These are phyloP conservation scores for Ecdyonurus torrentis DNA, from an alignment of 2,888 invertebrate species.

Conservation along the genomic window DNA sequence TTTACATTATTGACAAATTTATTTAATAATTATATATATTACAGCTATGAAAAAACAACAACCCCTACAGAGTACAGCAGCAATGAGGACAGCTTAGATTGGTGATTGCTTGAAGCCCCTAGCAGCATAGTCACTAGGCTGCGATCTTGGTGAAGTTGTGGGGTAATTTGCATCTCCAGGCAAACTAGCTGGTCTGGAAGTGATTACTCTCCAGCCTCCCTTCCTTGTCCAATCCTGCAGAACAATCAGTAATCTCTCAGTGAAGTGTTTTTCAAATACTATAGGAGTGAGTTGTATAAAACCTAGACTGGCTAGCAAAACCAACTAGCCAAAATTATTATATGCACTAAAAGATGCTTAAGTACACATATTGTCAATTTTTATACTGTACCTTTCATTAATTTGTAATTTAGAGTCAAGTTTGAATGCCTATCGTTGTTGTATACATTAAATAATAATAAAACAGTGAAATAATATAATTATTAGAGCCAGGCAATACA, in stretches of 20 bases:
- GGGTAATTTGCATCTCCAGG: slow-evolving; percentile 59
- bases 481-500: no score
- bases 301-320: no score
- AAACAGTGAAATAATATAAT: no score
- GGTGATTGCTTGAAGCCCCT: slow-evolving; percentile 51
- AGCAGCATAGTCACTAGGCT: slow-evolving; percentile 47
- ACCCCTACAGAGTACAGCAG: not conserved
- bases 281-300: no score
- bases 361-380: no score
- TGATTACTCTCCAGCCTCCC: slow-evolving; percentile 50
- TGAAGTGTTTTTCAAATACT: no score
- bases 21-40: not conserved
- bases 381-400: no score
- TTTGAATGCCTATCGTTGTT: no score
- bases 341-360: no score
- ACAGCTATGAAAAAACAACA: not conserved
- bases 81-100: slow-evolving; percentile 26
- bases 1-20: not conserved
- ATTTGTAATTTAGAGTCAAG: no score
- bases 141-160: slow-evolving; percentile 34
- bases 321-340: no score
- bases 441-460: no score
- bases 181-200: slow-evolving; percentile 35
- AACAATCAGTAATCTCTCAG: slow-evolving; percentile 11
- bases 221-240: slow-evolving; percentile 58